Percentiles rank a stretch among this genome's conserved stretches.
Conservation (phyloP, 2,797 vertebrate genomes). For the Mareca strepera region DNA sequence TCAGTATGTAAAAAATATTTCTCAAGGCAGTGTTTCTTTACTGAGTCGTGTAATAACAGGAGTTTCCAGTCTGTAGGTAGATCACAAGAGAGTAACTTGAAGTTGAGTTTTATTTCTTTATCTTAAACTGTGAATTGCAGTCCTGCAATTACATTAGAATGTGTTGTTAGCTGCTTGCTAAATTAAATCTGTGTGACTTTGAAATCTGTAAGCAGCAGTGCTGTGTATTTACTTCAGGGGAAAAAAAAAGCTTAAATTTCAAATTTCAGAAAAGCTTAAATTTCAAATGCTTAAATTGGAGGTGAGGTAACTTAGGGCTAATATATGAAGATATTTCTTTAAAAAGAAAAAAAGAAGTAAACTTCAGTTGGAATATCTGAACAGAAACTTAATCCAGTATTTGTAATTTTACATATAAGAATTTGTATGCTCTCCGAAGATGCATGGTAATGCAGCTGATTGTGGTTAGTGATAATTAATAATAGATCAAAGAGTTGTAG, state of each 20-base stretch:
- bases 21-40: neutral
- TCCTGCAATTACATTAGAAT: neutral
- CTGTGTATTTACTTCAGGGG: fast-evolving
- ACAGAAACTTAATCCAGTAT: neutral
- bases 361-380: neutral
- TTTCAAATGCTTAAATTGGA: neutral
- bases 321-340: neutral
- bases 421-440: neutral
- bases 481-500: conserved; percentile 61
- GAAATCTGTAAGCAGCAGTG: neutral
- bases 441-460: neutral
- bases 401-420: neutral
- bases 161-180: neutral
- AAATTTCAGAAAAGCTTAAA: neutral
- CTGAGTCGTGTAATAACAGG: neutral
- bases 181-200: neutral
- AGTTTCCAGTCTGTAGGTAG: neutral
- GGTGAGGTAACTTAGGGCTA: neutral
- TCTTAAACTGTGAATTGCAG: conserved; percentile 2
- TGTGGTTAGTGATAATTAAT: conserved; percentile 60
- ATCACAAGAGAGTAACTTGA: neutral
- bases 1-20: neutral
- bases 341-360: neutral
- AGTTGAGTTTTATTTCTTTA: conserved; percentile 17
- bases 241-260: neutral